Conservation (phyloP, 2,888 invertebrate species). For the Scaptomyza tumidula region DNA sequence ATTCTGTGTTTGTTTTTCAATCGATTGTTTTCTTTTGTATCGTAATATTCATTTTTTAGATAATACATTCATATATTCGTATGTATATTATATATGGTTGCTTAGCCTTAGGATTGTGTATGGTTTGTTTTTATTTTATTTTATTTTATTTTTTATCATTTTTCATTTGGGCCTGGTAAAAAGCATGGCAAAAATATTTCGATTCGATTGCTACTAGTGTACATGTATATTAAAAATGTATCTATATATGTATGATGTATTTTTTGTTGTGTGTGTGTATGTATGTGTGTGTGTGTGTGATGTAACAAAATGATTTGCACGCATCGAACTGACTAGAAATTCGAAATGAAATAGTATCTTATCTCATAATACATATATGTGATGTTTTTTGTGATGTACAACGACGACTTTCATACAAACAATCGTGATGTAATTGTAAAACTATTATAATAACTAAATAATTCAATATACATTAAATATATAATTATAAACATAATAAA, state of each 20-base stretch:
- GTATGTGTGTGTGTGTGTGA: conserved; percentile 15
- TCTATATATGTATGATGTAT: conserved; percentile 1
- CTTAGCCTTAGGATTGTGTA: conserved; percentile 62
- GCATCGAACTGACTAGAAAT: conserved; percentile 64
- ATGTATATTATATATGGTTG: conserved; percentile 50
- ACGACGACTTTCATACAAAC: conserved; percentile 29
- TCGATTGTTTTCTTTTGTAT: conserved; percentile 2
- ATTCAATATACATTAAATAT: conserved; percentile 46
- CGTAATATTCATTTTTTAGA: conserved; percentile 33
- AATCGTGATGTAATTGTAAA: conserved; percentile 33
- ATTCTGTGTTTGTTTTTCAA: conserved; percentile 11
- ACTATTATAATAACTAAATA: conserved; percentile 33
- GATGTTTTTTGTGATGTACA: conserved; percentile 9
- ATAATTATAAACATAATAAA: conserved; percentile 55
- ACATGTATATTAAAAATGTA: conserved; percentile 24
- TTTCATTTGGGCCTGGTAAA: conserved; percentile 48
- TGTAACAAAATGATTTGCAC: conserved; percentile 32
- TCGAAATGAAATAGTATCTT: conserved; percentile 41
- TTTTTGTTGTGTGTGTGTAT: conserved; percentile 10
- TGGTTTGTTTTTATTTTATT: conserved; percentile 37
- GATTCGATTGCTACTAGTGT: conserved; percentile 39
- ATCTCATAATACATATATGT: conserved; percentile 32
- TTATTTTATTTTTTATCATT: conserved; percentile 29
- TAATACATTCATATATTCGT: conserved; percentile 56
- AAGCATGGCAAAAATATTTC: conserved; percentile 60